Percentiles rank a stretch among this genome's conserved stretches.
phyloP scores from a whole-genome alignment of 2,888 invertebrate genomes.

The Onchidella celtica region DNA sequence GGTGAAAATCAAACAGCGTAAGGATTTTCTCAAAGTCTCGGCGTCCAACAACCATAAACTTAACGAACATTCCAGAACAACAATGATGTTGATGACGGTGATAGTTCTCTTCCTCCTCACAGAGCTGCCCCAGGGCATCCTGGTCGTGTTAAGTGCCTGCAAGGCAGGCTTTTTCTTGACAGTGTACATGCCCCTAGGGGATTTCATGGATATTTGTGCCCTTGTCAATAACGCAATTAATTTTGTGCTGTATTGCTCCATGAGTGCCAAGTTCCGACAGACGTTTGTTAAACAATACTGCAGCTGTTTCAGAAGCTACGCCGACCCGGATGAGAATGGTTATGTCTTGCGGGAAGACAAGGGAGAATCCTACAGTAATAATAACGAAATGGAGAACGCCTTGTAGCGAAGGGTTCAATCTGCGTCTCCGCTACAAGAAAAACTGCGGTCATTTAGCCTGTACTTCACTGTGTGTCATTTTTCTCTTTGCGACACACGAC shows the following conservation, averaged over 20 bases:
- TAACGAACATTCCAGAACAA: conserved; percentile 86
- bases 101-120: conserved; percentile 92
- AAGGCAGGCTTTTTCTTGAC: conserved; percentile 85
- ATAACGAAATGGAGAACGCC: conserved; percentile 43
- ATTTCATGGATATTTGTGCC: conserved; percentile 94
- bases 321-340: conserved; percentile 42
- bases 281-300: conserved; percentile 78
- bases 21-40: conserved; percentile 69
- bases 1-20: conserved; percentile 66
- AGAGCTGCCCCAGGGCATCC: conserved; percentile 90
- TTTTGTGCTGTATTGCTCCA: conserved; percentile 94
- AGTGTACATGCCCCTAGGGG: conserved; percentile 84
- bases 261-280: conserved; percentile 93
- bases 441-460: background rate
- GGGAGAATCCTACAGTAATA: conserved; percentile 50
- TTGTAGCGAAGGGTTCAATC: conserved; percentile 10
- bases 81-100: conserved; percentile 92
- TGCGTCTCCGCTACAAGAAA: no score
- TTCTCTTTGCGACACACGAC: conserved; percentile 1
- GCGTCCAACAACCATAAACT: conserved; percentile 67
- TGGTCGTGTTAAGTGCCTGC: conserved; percentile 88
- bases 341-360: conserved; percentile 50
- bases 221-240: conserved; percentile 95
- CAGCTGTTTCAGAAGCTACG: conserved; percentile 9
- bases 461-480: background rate